A percentile compares a stretch with the other conserved stretches of the same genome.
phyloP scores from a whole-genome alignment of 2,797 vertebrate genomes.

The Atherinosoma microstoma region DNA sequence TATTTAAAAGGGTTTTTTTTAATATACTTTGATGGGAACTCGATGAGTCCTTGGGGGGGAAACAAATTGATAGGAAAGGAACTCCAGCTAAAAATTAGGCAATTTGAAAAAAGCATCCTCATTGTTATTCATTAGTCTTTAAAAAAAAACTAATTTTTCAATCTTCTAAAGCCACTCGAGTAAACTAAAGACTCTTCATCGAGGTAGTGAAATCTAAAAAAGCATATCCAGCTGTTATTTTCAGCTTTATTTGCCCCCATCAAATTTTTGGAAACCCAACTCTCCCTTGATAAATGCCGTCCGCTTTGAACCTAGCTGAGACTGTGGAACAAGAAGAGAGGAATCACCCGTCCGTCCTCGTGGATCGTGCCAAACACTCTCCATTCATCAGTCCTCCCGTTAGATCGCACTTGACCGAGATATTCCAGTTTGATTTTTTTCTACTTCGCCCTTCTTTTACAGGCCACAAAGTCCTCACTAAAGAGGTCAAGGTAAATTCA shows the following conservation, averaged over 20 bases:
- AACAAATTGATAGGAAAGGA: background rate
- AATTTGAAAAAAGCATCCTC: background rate
- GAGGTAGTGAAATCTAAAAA: constrained; percentile 1
- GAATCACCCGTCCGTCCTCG: constrained; percentile 39
- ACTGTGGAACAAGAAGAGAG: constrained; percentile 52
- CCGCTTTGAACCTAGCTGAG: constrained; percentile 44
- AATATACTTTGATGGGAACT: constrained; percentile 40
- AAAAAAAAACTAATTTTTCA: background rate
- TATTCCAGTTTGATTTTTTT: constrained; percentile 34
- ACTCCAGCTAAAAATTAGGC: background rate
- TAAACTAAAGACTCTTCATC: constrained; percentile 2
- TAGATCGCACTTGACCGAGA: constrained; percentile 63
- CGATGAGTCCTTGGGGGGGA: background rate
- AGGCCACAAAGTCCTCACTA: constrained; percentile 42
- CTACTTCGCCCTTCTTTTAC: constrained; percentile 18
- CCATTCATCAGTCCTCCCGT: constrained; percentile 60
- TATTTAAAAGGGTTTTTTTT: constrained; percentile 41
- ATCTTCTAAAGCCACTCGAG: background rate
- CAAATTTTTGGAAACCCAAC: constrained; percentile 40
- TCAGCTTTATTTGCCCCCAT: background rate
- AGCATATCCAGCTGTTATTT: constrained; percentile 15
- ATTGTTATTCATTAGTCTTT: background rate
- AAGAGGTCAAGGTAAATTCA: constrained; percentile 67
- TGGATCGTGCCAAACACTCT: constrained; percentile 57
- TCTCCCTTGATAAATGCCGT: constrained; percentile 56